Percentiles rank a stretch among this genome's conserved stretches.
Conservation (phyloP, 2,113 vertebrate genomes). For the Nematolebias whitei region DNA sequence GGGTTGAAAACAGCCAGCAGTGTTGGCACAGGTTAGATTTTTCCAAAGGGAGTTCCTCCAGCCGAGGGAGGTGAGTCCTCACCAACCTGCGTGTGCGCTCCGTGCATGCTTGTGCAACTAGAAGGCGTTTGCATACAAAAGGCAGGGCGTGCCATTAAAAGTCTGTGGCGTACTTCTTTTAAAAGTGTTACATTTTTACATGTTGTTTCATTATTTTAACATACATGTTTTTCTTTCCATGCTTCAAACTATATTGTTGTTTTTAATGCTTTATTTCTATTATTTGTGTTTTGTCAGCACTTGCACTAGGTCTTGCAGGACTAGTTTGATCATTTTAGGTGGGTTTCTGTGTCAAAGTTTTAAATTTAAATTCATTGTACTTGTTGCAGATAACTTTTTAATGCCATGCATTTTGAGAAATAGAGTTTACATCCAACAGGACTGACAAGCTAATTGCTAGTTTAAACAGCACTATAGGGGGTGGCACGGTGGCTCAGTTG, state of each 20-base stretch:
- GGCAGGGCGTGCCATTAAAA: slow-evolving; percentile 24
- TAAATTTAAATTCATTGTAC: too few species aligned
- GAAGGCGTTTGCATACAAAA: slow-evolving; percentile 40
- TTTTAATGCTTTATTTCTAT: too few species aligned
- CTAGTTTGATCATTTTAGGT: too few species aligned
- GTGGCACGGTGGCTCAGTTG: too few species aligned
- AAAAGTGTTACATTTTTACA: neutral
- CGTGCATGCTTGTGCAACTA: slow-evolving; percentile 30
- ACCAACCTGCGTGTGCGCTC: slow-evolving; percentile 41
- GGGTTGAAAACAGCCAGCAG: slow-evolving; percentile 72
- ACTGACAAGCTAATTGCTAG: too few species aligned
- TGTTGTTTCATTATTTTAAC: neutral
- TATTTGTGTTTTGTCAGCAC: neutral
- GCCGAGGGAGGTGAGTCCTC: slow-evolving; percentile 71
- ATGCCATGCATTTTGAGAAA: too few species aligned
- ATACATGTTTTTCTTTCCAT: neutral
- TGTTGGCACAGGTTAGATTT: slow-evolving; percentile 77
- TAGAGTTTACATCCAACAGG: too few species aligned
- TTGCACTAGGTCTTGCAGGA: neutral
- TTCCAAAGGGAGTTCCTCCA: slow-evolving; percentile 80
- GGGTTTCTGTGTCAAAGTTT: too few species aligned
- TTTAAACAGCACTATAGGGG: too few species aligned
- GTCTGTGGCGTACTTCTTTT: slow-evolving; percentile 22
- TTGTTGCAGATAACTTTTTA: too few species aligned
- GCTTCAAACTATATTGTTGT: neutral